phyloP scores from a whole-genome alignment of 2,113 vertebrate species.

The Anhinga rufa region DNA sequence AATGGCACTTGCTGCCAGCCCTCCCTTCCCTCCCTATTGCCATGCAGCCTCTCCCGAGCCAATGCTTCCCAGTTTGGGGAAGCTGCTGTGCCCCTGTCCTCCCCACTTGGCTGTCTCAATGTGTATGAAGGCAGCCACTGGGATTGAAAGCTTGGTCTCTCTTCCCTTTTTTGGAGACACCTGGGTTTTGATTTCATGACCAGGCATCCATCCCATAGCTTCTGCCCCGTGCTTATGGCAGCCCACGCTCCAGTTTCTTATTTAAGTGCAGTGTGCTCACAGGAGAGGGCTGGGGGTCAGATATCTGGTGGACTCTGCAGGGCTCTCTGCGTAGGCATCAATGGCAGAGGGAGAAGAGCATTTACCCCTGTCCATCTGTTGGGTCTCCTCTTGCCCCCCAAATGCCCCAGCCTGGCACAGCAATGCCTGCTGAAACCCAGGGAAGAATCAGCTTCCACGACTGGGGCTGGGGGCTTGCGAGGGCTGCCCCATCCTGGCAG shows the following conservation, averaged over 20 bases:
- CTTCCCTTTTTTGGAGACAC: not conserved
- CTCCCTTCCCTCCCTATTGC: not conserved
- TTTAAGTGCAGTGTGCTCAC: not conserved
- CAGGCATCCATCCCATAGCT: not conserved
- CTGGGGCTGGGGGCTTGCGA: not conserved
- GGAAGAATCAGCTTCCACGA: not conserved
- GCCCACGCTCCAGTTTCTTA: not conserved
- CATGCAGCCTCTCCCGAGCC: not conserved
- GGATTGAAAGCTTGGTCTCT: not conserved
- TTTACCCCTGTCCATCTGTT: not conserved
- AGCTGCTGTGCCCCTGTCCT: not conserved
- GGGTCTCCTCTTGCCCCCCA: not conserved
- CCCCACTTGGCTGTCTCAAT: not conserved
- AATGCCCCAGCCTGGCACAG: not conserved
- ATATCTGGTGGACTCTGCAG: accelerated
- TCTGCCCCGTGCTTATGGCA: not conserved
- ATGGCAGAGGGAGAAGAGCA: not conserved
- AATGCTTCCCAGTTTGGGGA: not conserved
- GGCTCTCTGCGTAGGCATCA: not conserved
- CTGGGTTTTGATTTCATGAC: not conserved
- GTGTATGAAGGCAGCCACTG: not conserved
- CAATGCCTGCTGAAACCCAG: not conserved
- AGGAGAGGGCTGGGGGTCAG: not conserved
- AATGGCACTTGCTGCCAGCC: not conserved
- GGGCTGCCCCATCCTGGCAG: not conserved